Percentiles rank a stretch among this genome's conserved stretches.
These are phyloP conservation scores for Nycticebus coucang DNA, from an alignment of 2,113 vertebrate genomes.

Conservation along the genomic window DNA sequence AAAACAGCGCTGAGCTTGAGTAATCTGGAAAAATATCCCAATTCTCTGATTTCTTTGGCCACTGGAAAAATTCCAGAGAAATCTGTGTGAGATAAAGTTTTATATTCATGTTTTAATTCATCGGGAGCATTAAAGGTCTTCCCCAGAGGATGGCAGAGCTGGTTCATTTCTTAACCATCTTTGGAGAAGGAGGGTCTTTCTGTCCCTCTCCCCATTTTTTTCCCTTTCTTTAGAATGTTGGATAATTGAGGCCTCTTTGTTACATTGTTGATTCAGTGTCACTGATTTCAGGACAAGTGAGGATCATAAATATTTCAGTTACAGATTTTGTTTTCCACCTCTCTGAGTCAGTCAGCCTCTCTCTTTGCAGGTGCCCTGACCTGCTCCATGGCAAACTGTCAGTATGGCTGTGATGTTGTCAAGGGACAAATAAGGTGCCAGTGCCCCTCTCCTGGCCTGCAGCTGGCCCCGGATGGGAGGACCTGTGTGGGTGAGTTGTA, in stretches of 20 bases:
- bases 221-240: not conserved
- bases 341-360: not conserved
- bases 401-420: conserved; percentile 96
- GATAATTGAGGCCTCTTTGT: not conserved
- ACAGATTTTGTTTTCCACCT: not conserved
- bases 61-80: not conserved
- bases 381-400: conserved; percentile 97
- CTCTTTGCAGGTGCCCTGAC: conserved; percentile 88
- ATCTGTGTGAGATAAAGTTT: not conserved
- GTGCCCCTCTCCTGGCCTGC: conserved; percentile 96
- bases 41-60: not conserved
- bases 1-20: not conserved
- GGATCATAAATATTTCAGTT: not conserved
- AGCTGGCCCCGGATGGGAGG: conserved; percentile 94
- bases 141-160: not conserved
- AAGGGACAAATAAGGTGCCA: conserved; percentile 96
- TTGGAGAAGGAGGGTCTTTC: not conserved
- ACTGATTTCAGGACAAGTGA: conserved; percentile 59
- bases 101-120: not conserved
- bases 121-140: not conserved
- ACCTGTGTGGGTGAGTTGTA: conserved; percentile 93
- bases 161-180: not conserved
- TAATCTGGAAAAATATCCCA: not conserved
- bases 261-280: not conserved
- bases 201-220: not conserved